Evolutionary conservation across 2,888 invertebrate species (phyloP), one percentile per base, ranked within the genome.

Genomic region (Pristionchus maxplancki): DNA sequence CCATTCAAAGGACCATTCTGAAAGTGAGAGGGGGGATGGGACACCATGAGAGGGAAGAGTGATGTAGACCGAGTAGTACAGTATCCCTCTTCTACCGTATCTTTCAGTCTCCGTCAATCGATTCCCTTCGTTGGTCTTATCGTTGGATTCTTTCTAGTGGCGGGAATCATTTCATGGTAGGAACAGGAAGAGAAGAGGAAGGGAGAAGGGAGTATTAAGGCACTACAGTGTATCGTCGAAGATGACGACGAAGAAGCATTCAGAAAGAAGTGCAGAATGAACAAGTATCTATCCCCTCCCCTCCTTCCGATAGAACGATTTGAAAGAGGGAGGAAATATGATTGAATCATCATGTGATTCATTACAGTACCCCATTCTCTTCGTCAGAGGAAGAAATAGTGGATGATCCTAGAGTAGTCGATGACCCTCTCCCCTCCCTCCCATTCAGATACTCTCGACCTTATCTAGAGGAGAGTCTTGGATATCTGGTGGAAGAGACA

Each of bases 41-140:
- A 74, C 1, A 40, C 34, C 71, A 9, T 37, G 8, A 40, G 11
- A 74, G 37, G 31, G 37, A 8, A 40, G 8, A 74, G 37, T 71
- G 37, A 34, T 71, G 71, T 71, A 71, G 71, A 71, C 8, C 71
- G 8, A 17, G 37, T 8, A 37, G 28, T 71, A 71, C 71, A 2
- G 71, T 71, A 71, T 71, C 71, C 24, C 9, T 20, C 50, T 81
- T 48, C 28, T 74, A 74, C 37, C 40, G 34, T 74, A 82, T 17
- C 24, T 71, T 87, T 71, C 53, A 87, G 87, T 48, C 53, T 87
- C 20, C n/a, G 28, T 28, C 71, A 87, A n/a, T 71, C 87, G 24
- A 78, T 87, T 50, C 87, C 87, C 31, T 87, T 87, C 53, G 34
- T 74, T 20, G 37, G 28, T 17, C 48, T 87, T 28, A 34, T 87